phyloP scores from a whole-genome alignment of 1,140 invertebrate genomes.

The Copidosoma floridanum region DNA sequence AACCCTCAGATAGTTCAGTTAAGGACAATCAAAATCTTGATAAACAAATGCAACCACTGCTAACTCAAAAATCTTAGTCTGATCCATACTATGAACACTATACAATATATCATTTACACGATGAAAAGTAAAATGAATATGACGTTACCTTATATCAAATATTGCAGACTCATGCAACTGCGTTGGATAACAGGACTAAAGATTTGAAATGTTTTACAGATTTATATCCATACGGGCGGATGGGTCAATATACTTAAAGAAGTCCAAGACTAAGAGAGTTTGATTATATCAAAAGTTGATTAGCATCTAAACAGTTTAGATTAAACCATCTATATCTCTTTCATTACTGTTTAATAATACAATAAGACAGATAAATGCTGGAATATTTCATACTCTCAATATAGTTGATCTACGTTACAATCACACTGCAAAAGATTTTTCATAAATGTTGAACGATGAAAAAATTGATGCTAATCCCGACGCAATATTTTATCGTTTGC shows the following conservation, averaged over 20 bases:
- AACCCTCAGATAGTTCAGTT: neutral
- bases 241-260: constrained; percentile 34
- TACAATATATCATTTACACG: constrained; percentile 7
- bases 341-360: constrained; percentile 36
- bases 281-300: constrained; percentile 35
- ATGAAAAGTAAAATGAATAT: neutral
- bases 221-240: constrained; percentile 35
- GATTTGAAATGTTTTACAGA: constrained; percentile 38
- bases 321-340: constrained; percentile 40
- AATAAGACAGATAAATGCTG: constrained; percentile 33
- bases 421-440: constrained; percentile 33
- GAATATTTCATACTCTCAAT: constrained; percentile 43
- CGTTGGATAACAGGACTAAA: constrained; percentile 27
- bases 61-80: neutral
- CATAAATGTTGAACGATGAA: constrained; percentile 28
- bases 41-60: neutral
- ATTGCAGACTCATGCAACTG: constrained; percentile 17
- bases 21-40: neutral
- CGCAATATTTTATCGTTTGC: constrained; percentile 34
- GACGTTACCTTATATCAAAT: constrained; percentile 39
- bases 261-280: constrained; percentile 27
- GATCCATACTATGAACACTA: neutral
- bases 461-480: constrained; percentile 18
- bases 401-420: constrained; percentile 31
- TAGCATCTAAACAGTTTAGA: constrained; percentile 37